A percentile compares a stretch with the other conserved stretches of the same genome.
Evolutionary conservation across 1,140 invertebrate species (phyloP).

Genomic region (Riptortus pedestris): DNA sequence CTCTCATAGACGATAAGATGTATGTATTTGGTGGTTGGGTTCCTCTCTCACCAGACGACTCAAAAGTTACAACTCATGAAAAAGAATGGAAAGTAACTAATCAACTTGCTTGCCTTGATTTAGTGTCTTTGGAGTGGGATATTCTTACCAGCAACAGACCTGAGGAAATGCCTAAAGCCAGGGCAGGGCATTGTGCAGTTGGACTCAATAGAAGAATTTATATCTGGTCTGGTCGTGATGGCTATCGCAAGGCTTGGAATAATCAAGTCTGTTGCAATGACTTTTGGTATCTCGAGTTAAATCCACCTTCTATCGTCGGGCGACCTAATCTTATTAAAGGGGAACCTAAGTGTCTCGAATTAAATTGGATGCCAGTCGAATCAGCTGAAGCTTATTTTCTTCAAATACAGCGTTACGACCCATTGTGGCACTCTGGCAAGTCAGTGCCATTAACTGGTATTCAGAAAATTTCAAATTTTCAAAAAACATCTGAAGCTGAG

Average conservation of each 20-base stretch:
- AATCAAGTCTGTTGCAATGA: slow-evolving; percentile 99
- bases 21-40: slow-evolving; percentile 99
- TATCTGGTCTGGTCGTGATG: slow-evolving; percentile 97
- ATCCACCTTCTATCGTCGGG: slow-evolving; percentile 76
- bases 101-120: slow-evolving; percentile 85
- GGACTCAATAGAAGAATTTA: slow-evolving; percentile 89
- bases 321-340: slow-evolving; percentile 87
- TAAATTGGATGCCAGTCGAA: slow-evolving; percentile 86
- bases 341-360: slow-evolving; percentile 82
- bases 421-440: too few species aligned
- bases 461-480: too few species aligned
- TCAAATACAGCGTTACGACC: slow-evolving; percentile 87
- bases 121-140: slow-evolving; percentile 90
- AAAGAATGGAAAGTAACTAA: slow-evolving; percentile 99
- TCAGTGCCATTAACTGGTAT: too few species aligned
- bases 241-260: slow-evolving; percentile 98
- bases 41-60: slow-evolving; percentile 40
- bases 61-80: slow-evolving; percentile 72
- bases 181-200: slow-evolving; percentile 95
- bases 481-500: too few species aligned
- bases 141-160: slow-evolving; percentile 71
- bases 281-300: slow-evolving; percentile 94
- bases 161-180: slow-evolving; percentile 83
- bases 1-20: slow-evolving; percentile 89
- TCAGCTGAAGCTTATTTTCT: slow-evolving; percentile 87